Conservation (phyloP, 2,888 invertebrate genomes). For the Mycalesis mineus region DNA sequence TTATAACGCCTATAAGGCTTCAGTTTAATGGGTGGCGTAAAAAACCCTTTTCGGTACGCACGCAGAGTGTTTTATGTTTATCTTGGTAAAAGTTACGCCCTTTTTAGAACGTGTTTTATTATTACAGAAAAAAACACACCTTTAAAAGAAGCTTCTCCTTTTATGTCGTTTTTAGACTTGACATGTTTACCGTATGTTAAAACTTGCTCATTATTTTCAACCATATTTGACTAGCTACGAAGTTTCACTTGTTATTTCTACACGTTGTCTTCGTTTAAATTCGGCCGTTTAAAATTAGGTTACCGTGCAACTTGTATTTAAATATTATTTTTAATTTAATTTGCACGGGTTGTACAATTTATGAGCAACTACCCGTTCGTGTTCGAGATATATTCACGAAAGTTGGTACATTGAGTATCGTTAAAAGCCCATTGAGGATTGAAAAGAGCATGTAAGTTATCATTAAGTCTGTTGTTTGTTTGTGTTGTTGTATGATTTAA, state of each 20-base stretch:
- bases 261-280: not conserved
- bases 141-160: not conserved
- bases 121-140: not conserved
- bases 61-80: not conserved
- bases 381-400: too few species aligned
- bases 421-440: too few species aligned
- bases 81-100: conserved; percentile 1
- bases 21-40: not conserved
- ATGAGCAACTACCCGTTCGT: too few species aligned
- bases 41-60: not conserved
- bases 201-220: not conserved
- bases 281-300: not conserved
- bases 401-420: too few species aligned
- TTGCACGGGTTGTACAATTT: too few species aligned
- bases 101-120: not conserved
- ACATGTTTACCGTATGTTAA: not conserved
- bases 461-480: too few species aligned
- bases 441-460: too few species aligned
- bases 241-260: not conserved
- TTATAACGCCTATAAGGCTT: conserved; percentile 1
- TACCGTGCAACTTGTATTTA: not conserved
- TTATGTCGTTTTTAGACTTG: not conserved
- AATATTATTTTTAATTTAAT: not conserved
- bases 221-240: not conserved
- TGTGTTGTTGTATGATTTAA: too few species aligned